Conservation (phyloP, 1,140 invertebrate species). For the Belonocnema kinseyi region DNA sequence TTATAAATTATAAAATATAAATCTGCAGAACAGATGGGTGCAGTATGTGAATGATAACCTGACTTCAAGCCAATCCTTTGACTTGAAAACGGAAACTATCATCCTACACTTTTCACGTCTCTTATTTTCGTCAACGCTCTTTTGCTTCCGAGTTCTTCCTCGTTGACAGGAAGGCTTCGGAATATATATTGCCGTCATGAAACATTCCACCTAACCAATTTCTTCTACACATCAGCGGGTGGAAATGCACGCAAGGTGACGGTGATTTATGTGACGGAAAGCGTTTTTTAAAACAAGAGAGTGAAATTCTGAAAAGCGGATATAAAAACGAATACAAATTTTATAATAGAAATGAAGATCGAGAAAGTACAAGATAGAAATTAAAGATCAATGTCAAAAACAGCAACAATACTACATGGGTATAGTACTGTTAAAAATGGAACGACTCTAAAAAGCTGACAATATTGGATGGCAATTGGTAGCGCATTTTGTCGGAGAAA, state of each 20-base stretch:
- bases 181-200: slow-evolving; percentile 50
- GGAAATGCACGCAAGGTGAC: not conserved
- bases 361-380: no score
- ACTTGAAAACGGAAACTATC: slow-evolving; percentile 21
- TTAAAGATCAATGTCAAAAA: no score
- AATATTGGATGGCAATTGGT: no score
- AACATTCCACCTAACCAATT: slow-evolving; percentile 70
- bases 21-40: slow-evolving; percentile 47
- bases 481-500: no score
- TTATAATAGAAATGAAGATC: no score
- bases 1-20: slow-evolving; percentile 41
- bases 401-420: no score
- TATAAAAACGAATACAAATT: no score
- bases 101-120: slow-evolving; percentile 34
- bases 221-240: slow-evolving; percentile 65
- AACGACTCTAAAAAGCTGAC: no score
- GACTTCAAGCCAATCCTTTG: slow-evolving; percentile 30
- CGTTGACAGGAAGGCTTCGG: slow-evolving; percentile 13
- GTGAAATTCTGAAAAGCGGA: not conserved
- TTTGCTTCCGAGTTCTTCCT: slow-evolving; percentile 33
- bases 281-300: not conserved
- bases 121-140: slow-evolving; percentile 29
- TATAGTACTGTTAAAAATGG: no score
- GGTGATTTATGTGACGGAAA: slow-evolving; percentile 18
- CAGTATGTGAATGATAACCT: slow-evolving; percentile 57